Base-by-base conservation (phyloP, 2,888 invertebrate genomes). In the Eulithis testata region DNA sequence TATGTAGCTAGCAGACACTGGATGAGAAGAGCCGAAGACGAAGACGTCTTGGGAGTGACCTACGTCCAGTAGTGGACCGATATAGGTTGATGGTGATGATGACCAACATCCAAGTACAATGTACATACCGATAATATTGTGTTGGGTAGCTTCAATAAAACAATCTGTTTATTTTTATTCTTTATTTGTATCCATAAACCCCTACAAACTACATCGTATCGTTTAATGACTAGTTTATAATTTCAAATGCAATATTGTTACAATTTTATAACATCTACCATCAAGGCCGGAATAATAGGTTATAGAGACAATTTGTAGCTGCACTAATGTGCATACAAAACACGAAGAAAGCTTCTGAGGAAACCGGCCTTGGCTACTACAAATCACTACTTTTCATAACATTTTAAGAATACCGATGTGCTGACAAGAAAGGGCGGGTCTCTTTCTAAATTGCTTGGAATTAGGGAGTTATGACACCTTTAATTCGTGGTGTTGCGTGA, bases 171-270 rank as follows among this genome's bases (percentile, higher is more conserved):
- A 43, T 31, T 59, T 44, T 51, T 11, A 40, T n/a, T 31, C n/a
- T 59, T 59, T 59, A 59, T 51, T 59, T 27, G 27, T 8, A 31
- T 51, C 12, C 50, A 27, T 58, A 11, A 52, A 59, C 59, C 43
- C 12, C 40, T 58, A 50, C 49, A 14, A 11, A 58, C 43, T 51
- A 51, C 59, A 59, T 31, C 27, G 12, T 59, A 57, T 51, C 9
- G 4, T 36, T 49, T 11, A 59, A 44, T 44, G 59, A 51, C 44
- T 51, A 58, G 8, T 40, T 50, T 43, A 58, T 36, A 21, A 49
- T 49, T 21, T 21, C 40, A 21, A 56, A 47, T 37, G 49, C 49
- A 3, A n/a, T 31, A 14, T 51, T 4, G 3, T 40, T 40, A 40
- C 5, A 40, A 6, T 8, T 12, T 50, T 43, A 50, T 11, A 51